Evolutionary conservation across 2,113 vertebrate species (phyloP).

Genomic region (Notothenia rossii): DNA sequence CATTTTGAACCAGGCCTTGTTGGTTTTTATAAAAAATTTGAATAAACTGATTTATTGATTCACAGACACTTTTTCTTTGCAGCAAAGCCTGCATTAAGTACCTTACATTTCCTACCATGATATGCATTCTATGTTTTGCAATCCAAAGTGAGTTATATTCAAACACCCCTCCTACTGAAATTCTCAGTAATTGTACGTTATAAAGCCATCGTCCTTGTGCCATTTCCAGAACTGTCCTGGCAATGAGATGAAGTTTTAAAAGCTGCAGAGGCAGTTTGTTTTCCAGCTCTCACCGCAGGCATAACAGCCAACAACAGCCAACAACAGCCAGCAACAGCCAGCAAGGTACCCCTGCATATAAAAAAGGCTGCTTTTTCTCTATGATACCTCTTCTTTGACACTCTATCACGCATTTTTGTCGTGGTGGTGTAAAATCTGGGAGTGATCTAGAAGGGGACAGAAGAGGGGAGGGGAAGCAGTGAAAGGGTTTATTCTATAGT

Average conservation of each 20-base stretch:
- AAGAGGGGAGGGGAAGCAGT: background rate
- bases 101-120: background rate
- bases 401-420: slow-evolving; percentile 13
- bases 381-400: slow-evolving; percentile 14
- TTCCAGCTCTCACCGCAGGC: slow-evolving; percentile 55
- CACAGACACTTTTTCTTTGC: background rate
- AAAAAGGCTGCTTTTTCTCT: slow-evolving; percentile 14
- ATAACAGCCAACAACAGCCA: slow-evolving; percentile 45
- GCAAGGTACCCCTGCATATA: slow-evolving; percentile 16
- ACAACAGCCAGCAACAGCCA: slow-evolving; percentile 39
- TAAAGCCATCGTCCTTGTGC: slow-evolving; percentile 40
- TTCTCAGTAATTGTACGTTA: slow-evolving; percentile 65
- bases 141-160: background rate
- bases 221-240: slow-evolving; percentile 49
- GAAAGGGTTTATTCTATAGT: slow-evolving; percentile 33
- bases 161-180: slow-evolving; percentile 48
- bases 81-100: background rate
- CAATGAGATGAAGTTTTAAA: slow-evolving; percentile 45
- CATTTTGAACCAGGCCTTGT: no score
- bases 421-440: background rate
- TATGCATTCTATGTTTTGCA: background rate
- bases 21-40: no score
- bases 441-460: background rate
- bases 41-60: no score
- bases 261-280: slow-evolving; percentile 39